phyloP scores from a whole-genome alignment of 2,797 vertebrate genomes.

The Phataginus tetradactyla region DNA sequence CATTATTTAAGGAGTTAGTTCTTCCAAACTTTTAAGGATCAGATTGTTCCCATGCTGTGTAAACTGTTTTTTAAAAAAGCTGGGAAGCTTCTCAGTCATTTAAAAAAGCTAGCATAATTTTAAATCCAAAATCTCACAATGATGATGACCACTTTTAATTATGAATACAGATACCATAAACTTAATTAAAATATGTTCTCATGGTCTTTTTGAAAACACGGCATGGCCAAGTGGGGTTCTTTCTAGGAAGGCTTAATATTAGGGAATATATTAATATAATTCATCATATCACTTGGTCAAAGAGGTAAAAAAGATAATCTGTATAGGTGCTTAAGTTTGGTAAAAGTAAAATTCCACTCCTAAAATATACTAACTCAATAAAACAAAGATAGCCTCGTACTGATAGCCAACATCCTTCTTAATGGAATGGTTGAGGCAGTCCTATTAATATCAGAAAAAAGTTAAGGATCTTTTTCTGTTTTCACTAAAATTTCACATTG shows the following conservation, averaged over 20 bases:
- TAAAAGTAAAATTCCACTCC: background rate
- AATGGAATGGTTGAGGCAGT: background rate
- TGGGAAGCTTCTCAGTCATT: background rate
- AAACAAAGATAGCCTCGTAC: background rate
- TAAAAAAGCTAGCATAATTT: background rate
- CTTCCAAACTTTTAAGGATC: background rate
- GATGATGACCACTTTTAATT: background rate
- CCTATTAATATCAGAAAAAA: conserved; percentile 18
- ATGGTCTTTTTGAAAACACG: background rate
- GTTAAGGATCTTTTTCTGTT: background rate
- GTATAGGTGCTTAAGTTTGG: background rate
- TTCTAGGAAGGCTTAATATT: background rate
- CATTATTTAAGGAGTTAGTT: conserved; percentile 4
- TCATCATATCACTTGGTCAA: background rate
- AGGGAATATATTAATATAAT: background rate
- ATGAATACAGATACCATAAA: background rate
- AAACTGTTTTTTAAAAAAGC: background rate
- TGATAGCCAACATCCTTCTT: background rate
- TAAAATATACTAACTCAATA: background rate
- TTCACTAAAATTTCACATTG: background rate
- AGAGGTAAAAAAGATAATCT: background rate
- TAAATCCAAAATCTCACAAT: background rate
- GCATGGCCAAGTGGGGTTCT: background rate
- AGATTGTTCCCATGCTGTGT: background rate
- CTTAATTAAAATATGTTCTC: conserved; percentile 26